phyloP scores from a whole-genome alignment of 2,797 vertebrate genomes.

The Lacerta agilis region DNA sequence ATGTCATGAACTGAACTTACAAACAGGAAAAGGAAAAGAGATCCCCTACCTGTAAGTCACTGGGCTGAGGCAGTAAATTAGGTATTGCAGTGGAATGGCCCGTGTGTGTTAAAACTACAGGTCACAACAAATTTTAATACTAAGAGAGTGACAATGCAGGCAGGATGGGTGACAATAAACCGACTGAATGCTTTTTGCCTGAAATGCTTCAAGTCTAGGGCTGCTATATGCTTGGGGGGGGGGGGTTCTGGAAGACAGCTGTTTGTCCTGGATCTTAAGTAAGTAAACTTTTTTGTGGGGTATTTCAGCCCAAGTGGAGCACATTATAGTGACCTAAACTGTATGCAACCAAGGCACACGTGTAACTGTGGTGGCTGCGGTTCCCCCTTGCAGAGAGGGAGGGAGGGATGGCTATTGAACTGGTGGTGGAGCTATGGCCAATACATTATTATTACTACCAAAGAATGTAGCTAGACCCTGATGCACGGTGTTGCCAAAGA shows the following conservation, averaged over 20 bases:
- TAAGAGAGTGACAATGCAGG: neutral
- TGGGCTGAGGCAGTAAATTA: neutral
- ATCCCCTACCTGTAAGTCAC: too few species aligned
- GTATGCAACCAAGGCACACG: neutral
- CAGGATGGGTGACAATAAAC: neutral
- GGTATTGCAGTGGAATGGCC: neutral
- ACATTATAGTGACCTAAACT: neutral
- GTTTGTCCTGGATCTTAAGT: too few species aligned
- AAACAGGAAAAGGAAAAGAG: too few species aligned
- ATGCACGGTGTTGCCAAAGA: neutral
- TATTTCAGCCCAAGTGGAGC: neutral
- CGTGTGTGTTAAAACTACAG: neutral
- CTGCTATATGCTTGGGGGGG: too few species aligned
- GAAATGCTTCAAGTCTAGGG: too few species aligned
- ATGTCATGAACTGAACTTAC: too few species aligned
- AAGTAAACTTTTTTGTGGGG: too few species aligned
- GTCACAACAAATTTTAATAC: neutral
- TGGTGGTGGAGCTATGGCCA: neutral
- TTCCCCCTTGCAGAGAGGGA: neutral
- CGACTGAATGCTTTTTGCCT: too few species aligned
- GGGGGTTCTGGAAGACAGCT: too few species aligned
- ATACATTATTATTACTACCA: slow-evolving; percentile 8
- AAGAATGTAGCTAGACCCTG: neutral
- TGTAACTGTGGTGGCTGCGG: neutral
- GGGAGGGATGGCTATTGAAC: neutral